A percentile compares a stretch with the other conserved stretches of the same genome.
These are phyloP conservation scores for Cryptomyrus ogoouensis DNA, from an alignment of 2,113 vertebrate genomes.

Conservation along the genomic window DNA sequence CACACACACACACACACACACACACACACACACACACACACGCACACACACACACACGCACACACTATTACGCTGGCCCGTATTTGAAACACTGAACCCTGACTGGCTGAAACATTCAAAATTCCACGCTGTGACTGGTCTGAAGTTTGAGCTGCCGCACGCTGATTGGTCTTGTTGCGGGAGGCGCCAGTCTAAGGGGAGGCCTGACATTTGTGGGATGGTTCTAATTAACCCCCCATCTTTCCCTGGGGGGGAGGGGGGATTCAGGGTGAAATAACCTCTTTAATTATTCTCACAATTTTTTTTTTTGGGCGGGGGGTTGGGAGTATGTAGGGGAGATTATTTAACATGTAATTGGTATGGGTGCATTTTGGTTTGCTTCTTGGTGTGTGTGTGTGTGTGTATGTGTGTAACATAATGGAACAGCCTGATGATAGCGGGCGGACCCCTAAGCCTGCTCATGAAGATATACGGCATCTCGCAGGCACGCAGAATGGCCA, in stretches of 20 bases:
- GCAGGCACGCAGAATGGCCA: not conserved
- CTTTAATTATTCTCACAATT: constrained; percentile 12
- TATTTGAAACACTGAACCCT: not conserved
- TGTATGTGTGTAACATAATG: not conserved
- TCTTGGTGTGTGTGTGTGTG: not conserved
- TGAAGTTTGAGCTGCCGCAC: not conserved
- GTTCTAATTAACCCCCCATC: not conserved
- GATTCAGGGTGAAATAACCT: not conserved
- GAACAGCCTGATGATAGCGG: not conserved
- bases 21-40: too few species aligned
- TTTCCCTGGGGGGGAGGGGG: not conserved
- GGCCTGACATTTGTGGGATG: not conserved
- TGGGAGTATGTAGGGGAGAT: not conserved
- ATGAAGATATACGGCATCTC: not conserved
- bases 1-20: not conserved
- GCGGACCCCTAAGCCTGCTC: not conserved
- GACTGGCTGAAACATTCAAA: constrained; percentile 21
- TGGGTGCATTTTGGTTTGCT: not conserved
- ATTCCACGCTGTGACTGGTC: not conserved
- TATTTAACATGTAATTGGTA: not conserved
- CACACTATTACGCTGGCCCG: not conserved
- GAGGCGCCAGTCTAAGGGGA: not conserved
- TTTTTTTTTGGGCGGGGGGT: not conserved
- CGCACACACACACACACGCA: not conserved
- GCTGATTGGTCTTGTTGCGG: not conserved